Conservation (phyloP, 2,113 vertebrate species). For the Peucedramus taeniatus region DNA sequence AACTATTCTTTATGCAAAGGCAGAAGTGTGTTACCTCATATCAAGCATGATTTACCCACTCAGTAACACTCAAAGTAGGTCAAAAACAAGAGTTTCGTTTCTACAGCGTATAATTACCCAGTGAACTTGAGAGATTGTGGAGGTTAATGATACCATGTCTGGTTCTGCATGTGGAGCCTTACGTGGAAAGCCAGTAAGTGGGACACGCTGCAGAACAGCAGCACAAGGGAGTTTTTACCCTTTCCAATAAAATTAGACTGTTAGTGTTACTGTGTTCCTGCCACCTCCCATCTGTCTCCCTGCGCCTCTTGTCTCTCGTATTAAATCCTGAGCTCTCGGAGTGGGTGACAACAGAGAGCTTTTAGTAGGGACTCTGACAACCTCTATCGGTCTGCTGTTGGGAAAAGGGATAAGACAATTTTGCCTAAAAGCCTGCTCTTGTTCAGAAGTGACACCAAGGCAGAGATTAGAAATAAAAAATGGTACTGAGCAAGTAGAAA, state of each 20-base stretch:
- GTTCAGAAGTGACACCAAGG: neutral
- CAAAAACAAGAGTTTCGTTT: neutral
- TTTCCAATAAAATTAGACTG: neutral
- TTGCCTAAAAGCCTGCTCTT: neutral
- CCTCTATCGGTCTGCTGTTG: neutral
- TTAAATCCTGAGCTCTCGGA: neutral
- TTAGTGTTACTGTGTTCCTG: neutral
- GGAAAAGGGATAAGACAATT: constrained; percentile 7
- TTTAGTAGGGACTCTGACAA: neutral
- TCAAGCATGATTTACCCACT: neutral
- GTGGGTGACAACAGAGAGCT: neutral
- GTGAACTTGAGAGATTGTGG: neutral
- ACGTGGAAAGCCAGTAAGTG: neutral
- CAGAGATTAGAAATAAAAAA: neutral
- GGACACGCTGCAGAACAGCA: neutral
- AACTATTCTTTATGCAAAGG: neutral
- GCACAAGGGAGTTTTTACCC: neutral
- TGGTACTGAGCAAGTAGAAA: neutral
- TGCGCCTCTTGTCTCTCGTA: neutral
- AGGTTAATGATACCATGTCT: neutral
- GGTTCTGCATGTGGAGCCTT: neutral
- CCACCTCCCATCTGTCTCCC: constrained; percentile 14
- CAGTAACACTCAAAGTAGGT: neutral
- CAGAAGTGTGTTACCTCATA: neutral
- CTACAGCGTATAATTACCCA: neutral